Conservation (phyloP, 2,113 vertebrate species). For the Xenus cinereus region DNA sequence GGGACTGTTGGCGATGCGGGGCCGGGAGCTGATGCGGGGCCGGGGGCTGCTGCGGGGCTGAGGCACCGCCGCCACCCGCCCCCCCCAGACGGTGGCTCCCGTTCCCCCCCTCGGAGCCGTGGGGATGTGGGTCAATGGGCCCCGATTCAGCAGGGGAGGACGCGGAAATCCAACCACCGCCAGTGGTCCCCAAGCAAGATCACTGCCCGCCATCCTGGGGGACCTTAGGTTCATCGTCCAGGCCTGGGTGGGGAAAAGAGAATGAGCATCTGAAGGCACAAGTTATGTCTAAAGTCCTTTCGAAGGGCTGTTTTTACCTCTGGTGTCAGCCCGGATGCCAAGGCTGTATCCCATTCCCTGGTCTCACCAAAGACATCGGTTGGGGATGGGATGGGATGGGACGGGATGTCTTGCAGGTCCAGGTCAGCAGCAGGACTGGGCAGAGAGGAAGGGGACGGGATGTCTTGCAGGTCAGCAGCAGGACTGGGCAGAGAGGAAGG, state of each 20-base stretch:
- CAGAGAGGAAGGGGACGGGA: background rate
- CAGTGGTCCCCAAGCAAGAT: fast-evolving
- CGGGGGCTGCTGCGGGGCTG: background rate
- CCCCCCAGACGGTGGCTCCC: fast-evolving
- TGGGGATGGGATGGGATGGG: background rate
- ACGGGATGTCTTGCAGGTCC: background rate
- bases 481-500: too few species aligned
- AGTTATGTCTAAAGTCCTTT: background rate
- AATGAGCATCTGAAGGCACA: background rate
- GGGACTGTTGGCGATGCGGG: too few species aligned
- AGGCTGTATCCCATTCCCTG: background rate
- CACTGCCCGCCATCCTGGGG: fast-evolving
- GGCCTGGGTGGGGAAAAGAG: background rate
- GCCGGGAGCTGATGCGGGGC: background rate
- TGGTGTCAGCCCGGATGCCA: background rate
- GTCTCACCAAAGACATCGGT: fast-evolving
- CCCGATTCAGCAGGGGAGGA: too few species aligned
- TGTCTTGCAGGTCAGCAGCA: background rate
- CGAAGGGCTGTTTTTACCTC: background rate
- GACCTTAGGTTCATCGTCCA: background rate
- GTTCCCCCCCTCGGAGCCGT: too few species aligned
- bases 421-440: background rate
- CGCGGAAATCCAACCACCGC: fast-evolving
- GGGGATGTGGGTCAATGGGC: too few species aligned
- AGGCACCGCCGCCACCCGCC: fast-evolving